These are phyloP conservation scores for Lophius americanus DNA, from an alignment of 2,797 vertebrate genomes.

Conservation along the genomic window DNA sequence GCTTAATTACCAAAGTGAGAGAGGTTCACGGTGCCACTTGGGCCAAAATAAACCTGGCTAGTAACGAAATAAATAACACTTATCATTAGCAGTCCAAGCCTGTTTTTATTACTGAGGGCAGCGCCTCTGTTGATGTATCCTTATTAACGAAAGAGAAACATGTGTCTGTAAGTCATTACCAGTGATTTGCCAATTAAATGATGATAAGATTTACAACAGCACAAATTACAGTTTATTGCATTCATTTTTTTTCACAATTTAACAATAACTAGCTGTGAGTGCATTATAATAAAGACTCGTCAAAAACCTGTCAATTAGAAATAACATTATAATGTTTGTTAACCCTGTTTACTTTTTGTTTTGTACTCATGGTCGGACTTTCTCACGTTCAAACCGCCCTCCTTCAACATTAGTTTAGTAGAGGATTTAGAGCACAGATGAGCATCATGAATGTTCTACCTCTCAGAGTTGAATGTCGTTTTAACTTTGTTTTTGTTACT, in stretches of 20 bases:
- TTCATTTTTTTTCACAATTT: slow-evolving; percentile 16
- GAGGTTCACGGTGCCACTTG: slow-evolving; percentile 73
- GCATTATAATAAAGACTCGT: slow-evolving; percentile 12
- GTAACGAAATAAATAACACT: slow-evolving; percentile 79
- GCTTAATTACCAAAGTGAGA: slow-evolving; percentile 82
- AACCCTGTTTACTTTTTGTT: slow-evolving; percentile 11
- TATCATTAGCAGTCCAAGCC: slow-evolving; percentile 74
- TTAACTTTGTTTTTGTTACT: slow-evolving; percentile 4
- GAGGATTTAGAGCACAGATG: slow-evolving; percentile 18
- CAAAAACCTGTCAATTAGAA: too few relatives aligned
- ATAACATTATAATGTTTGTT: not conserved
- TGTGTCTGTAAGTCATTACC: slow-evolving; percentile 30
- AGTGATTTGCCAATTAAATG: slow-evolving; percentile 56
- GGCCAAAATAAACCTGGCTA: slow-evolving; percentile 78
- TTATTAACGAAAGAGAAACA: slow-evolving; percentile 72
- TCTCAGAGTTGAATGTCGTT: slow-evolving; percentile 7
- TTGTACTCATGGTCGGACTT: slow-evolving; percentile 11
- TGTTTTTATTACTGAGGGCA: slow-evolving; percentile 75
- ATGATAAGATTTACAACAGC: slow-evolving; percentile 44
- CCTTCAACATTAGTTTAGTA: slow-evolving; percentile 9
- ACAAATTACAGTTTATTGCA: slow-evolving; percentile 36
- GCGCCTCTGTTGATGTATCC: slow-evolving; percentile 51
- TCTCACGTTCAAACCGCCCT: slow-evolving; percentile 20
- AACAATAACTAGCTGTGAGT: slow-evolving; percentile 27
- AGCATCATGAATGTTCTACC: not conserved